Percentiles rank a stretch among this genome's conserved stretches.
Conservation (phyloP, 2,888 invertebrate species). For the Terebella lapidaria region DNA sequence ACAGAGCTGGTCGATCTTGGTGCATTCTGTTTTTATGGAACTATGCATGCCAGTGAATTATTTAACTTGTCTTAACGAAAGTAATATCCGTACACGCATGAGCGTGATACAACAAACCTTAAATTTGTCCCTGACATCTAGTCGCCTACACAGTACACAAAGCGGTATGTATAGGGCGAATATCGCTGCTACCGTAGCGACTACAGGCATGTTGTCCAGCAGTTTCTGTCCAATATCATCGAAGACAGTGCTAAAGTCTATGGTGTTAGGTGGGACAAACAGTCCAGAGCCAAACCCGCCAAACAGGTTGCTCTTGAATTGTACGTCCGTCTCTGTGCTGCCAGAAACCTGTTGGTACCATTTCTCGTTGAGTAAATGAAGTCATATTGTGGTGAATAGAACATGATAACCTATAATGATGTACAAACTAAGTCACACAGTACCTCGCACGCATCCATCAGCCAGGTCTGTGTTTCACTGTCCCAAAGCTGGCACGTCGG, state of each 20-base stretch:
- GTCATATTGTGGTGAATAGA: too few relatives aligned
- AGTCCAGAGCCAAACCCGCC: constrained; percentile 31
- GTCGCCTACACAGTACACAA: neutral
- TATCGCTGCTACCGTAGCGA: constrained; percentile 23
- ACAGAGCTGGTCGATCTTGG: too few relatives aligned
- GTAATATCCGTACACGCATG: too few relatives aligned
- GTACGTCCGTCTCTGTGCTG: constrained; percentile 2
- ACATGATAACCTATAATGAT: too few relatives aligned
- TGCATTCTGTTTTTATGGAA: too few relatives aligned
- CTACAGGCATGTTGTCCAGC: constrained; percentile 27
- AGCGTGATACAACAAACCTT: constrained; percentile 5
- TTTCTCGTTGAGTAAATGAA: too few relatives aligned
- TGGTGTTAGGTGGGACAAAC: constrained; percentile 27
- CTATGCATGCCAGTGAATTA: too few relatives aligned
- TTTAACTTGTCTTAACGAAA: too few relatives aligned
- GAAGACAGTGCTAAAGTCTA: constrained; percentile 33
- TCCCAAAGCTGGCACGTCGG: neutral
- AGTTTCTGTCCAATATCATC: constrained; percentile 26
- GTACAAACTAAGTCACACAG: too few relatives aligned
- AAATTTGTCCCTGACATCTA: constrained; percentile 6
- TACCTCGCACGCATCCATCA: neutral
- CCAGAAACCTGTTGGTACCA: too few relatives aligned
- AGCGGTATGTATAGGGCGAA: constrained; percentile 14
- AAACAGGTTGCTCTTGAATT: constrained; percentile 33
- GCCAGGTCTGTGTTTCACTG: neutral